Evolutionary conservation across 53 echinoderm and acorn worm genomes (phyloP), one percentile per base, ranked within the genome.

Genomic region (Arbacia lixula): DNA sequence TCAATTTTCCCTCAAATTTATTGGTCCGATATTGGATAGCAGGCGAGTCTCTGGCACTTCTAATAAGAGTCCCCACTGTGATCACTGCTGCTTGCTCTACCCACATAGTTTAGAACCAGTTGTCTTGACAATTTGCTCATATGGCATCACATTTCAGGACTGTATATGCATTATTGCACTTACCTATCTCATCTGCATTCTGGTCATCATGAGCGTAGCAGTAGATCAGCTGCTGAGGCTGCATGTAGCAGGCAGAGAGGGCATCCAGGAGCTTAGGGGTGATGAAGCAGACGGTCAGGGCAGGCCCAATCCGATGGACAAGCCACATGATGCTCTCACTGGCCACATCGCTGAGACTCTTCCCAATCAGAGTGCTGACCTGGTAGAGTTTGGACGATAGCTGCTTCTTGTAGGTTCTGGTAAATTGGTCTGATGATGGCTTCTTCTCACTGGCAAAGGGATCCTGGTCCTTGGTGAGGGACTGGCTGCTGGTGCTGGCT

Each of bases 321-420:
- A 99, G 74, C 99, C 99, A 99, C 41, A 66, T 80, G 21, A 95
- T 89, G 50, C 90, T 90, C 31, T 95, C 94, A 21, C 87, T 69
- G n/a, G 92, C 88, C 3, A 95, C 92, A 30, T 92, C 95, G 25
- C 89, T 69, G 17, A 89, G 60, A 30, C 68, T 84, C 69, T 67
- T 84, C 3, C 82, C 82, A 21, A 81, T 32, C 1, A 81, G 82
- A 2, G 82, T 49, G 49, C 46, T 81, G 49, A 81, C 49, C 42
- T 81, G 82, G 50, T 81, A 81, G 19, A 81, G 64, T 33, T 81
- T 81, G 31, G 82, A 81, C 41, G 82, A 81, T 22, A 81, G 31
- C 64, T 81, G 82, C 49, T 81, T 62, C 82, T 81, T 81, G 82
- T 81, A 81, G 42, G 51, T 34, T 29, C 82, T 81, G 11, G 34